Evolutionary conservation across 2,888 invertebrate species (phyloP).

Genomic region (Hirudinaria manillensis): DNA sequence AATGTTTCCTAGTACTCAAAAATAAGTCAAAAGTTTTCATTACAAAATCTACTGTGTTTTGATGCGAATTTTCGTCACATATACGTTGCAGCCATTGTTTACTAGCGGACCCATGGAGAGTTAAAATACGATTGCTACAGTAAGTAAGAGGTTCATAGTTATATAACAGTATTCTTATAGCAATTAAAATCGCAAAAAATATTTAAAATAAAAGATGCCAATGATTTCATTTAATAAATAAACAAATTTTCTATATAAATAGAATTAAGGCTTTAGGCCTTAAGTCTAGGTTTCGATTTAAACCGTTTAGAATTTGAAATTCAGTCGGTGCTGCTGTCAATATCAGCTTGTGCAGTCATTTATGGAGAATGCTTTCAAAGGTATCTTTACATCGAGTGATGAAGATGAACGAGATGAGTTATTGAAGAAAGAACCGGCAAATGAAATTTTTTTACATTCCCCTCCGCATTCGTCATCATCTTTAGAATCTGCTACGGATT

Average conservation of each 20-base stretch:
- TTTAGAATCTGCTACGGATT: no score
- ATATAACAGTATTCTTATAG: neutral
- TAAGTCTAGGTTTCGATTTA: no score
- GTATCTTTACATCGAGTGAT: no score
- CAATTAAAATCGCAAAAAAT: neutral
- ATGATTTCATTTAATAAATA: neutral
- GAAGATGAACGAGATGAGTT: no score
- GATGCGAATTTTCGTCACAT: neutral
- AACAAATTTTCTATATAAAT: neutral
- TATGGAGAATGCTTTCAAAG: no score
- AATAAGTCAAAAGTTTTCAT: neutral
- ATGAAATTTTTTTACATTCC: no score
- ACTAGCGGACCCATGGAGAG: conserved; percentile 10
- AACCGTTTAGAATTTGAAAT: no score
- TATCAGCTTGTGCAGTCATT: no score
- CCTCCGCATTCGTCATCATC: no score
- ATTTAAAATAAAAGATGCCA: neutral
- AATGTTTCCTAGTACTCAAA: neutral
- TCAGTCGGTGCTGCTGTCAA: no score
- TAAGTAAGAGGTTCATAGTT: no score
- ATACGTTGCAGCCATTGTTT: conserved; percentile 5
- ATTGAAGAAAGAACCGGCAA: no score
- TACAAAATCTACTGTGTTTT: neutral
- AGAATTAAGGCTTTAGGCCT: neutral
- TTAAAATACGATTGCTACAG: neutral